A percentile compares a stretch with the other conserved stretches of the same genome.
These are phyloP conservation scores for Trissolcus brochymenae DNA, from an alignment of 2,888 invertebrate species.

Conservation along the genomic window DNA sequence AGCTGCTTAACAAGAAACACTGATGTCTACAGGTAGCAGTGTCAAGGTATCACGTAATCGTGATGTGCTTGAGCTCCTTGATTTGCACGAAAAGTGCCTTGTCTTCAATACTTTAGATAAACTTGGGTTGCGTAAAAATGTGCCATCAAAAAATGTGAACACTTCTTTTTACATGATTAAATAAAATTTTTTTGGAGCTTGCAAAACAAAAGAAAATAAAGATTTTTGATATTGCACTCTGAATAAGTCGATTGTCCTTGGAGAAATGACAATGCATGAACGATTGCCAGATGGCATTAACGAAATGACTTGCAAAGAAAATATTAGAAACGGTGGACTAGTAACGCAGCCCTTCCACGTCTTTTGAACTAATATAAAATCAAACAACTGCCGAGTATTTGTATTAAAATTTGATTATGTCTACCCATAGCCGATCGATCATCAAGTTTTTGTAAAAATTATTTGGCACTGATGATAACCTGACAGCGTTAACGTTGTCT, in stretches of 20 bases:
- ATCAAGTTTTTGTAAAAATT: constrained; percentile 4
- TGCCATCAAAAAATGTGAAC: not conserved
- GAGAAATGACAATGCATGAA: not conserved
- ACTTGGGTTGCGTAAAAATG: not conserved
- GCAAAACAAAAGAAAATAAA: not conserved
- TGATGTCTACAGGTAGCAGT: no score
- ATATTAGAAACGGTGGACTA: constrained; percentile 42
- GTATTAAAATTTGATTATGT: constrained; percentile 26
- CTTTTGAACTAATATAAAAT: constrained; percentile 18
- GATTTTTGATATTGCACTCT: not conserved
- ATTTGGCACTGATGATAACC: constrained; percentile 30
- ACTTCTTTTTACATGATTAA: not conserved
- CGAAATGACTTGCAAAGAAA: not conserved
- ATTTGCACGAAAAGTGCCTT: not conserved
- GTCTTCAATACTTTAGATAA: not conserved
- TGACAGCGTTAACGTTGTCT: not conserved
- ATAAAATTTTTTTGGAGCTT: not conserved
- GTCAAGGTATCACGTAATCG: no score
- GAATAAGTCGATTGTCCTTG: not conserved
- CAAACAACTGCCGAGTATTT: constrained; percentile 27
- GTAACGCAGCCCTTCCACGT: constrained; percentile 43
- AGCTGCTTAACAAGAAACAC: no score
- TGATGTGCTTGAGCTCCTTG: not conserved
- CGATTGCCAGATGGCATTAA: not conserved
- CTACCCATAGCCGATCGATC: constrained; percentile 13